Base-by-base conservation (phyloP, 2,113 vertebrate species). In the Leptobrachium leishanense region DNA sequence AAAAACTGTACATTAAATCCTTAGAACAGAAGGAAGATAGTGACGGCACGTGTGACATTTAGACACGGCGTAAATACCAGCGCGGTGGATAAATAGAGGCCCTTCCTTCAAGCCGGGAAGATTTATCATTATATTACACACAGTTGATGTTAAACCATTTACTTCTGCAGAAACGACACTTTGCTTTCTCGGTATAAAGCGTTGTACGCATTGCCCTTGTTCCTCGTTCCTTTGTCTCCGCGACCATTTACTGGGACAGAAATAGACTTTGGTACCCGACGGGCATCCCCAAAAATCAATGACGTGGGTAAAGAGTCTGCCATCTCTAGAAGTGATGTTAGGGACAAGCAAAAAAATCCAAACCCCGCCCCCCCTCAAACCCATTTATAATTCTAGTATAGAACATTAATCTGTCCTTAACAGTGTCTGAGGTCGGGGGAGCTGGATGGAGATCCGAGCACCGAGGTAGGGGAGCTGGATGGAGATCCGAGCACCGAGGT, bases 1-100 rank as follows among this genome's bases (percentile, higher is more conserved):
- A 72, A 79, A 68, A 55, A 62, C 71, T 74, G 64, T 80, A 80
- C 72, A 74, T 55, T 39, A n/a, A n/a, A n/a, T 44, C n/a, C 67
- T 44, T 5, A 59, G 41, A 39, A 67, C 31, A 66, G 2, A 50
- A 72, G 46, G n/a, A 15, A 44, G 11, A 46, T 59, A 15, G 43
- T 40, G n/a, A 66, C 64, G 43, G 50, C 55, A 57, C 41, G 10
- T 39, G 68, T 69, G 73, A 67, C 57, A 68, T 55, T 70, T 72
- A 59, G 77, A 68, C 43, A 66, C 6, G 12, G 64, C 68, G 71
- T 42, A 72, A 63, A 72, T 72, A 72, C 2, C 70, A 55, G 2
- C n/a, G 12, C 4, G 20, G 20, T 8, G 68, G 39, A 11, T 71
- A 71, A 54, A 71, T 54, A 12, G 5, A 5, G 42, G 67, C 2